A percentile compares a stretch with the other conserved stretches of the same genome.
Evolutionary conservation across 2,888 invertebrate genomes (phyloP).

Genomic region (Orthosia gothica): DNA sequence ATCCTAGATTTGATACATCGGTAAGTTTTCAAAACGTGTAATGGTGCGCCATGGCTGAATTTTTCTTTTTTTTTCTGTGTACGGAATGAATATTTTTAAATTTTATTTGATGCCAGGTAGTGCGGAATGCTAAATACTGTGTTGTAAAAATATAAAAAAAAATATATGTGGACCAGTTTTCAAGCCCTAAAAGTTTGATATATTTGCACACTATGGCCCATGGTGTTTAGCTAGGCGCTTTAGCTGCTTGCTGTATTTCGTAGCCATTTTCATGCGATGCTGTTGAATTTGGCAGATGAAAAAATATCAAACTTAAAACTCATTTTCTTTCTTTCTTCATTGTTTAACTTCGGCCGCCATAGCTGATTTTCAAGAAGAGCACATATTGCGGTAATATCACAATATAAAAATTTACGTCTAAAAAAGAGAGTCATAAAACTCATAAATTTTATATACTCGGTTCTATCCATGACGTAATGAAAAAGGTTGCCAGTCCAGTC

Average conservation of each 20-base stretch:
- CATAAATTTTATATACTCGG: neutral
- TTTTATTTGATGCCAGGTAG: conserved; percentile 72
- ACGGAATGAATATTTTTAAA: conserved; percentile 78
- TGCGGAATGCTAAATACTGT: conserved; percentile 55
- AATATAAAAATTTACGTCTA: no score
- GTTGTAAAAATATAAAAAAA: conserved; percentile 45
- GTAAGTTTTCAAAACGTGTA: conserved; percentile 74
- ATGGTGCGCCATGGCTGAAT: conserved; percentile 68
- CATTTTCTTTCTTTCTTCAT: no score
- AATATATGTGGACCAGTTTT: conserved; percentile 32
- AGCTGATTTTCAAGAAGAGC: no score
- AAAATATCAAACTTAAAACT: neutral
- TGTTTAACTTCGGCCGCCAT: no score
- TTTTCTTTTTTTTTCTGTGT: conserved; percentile 72
- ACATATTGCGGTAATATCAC: no score
- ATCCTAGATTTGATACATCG: conserved; percentile 58
- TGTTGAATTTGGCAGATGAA: neutral
- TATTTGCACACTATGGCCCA: conserved; percentile 4
- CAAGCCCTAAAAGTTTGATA: conserved; percentile 16
- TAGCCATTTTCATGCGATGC: neutral
- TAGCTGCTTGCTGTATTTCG: neutral
- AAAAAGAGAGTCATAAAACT: neutral
- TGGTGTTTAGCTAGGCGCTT: neutral
- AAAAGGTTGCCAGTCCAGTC: neutral
- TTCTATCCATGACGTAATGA: neutral